Conservation (phyloP, 2,797 vertebrate genomes). For the Acanthurus lineatus region DNA sequence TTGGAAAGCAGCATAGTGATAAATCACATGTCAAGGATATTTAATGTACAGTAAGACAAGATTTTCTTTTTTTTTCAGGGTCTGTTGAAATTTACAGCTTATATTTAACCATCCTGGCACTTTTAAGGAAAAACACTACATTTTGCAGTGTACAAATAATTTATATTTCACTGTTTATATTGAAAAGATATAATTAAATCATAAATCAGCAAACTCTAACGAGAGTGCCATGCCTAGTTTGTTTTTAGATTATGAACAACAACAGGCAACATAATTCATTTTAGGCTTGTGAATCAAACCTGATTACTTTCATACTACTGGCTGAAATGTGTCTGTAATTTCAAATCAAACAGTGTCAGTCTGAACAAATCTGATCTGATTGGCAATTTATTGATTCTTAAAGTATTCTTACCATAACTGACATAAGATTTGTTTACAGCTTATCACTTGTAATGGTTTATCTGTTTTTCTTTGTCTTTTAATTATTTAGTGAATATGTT, state of each 20-base stretch:
- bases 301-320: not conserved
- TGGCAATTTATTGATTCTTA: not conserved
- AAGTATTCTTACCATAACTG: not conserved
- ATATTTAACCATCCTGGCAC: constrained; percentile 2
- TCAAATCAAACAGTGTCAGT: too few species aligned
- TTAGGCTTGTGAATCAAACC: not conserved
- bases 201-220: constrained; percentile 6
- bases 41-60: constrained; percentile 2
- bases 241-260: not conserved
- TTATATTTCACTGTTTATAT: constrained; percentile 8
- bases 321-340: too few species aligned
- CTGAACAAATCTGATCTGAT: too few species aligned
- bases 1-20: constrained; percentile 21
- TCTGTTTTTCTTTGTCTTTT: not conserved
- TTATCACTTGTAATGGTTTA: not conserved
- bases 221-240: not conserved
- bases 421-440: not conserved
- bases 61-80: constrained; percentile 25
- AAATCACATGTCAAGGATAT: constrained; percentile 36
- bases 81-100: constrained; percentile 34
- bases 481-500: not conserved
- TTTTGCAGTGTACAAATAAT: constrained; percentile 12
- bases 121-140: not conserved
- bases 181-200: constrained; percentile 5
- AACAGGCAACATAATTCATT: not conserved